Evolutionary conservation across 1,140 invertebrate genomes (phyloP).

Genomic region (Choristoneura fumiferana): DNA sequence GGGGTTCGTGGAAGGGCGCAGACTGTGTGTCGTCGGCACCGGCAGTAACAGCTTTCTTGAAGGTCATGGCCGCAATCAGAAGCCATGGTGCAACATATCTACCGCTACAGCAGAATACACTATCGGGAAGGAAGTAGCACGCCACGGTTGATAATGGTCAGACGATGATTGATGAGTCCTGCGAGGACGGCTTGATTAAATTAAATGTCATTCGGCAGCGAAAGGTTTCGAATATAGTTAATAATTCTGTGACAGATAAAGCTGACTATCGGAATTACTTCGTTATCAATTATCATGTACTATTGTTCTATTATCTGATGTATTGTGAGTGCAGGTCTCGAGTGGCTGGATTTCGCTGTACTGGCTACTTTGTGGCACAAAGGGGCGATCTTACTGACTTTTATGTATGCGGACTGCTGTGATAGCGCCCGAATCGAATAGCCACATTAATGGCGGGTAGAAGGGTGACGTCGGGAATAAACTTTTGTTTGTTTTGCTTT

Average conservation of each 20-base stretch:
- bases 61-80: constrained; percentile 9
- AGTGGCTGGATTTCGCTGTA: no score
- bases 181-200: constrained; percentile 10
- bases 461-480: no score
- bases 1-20: constrained; percentile 5
- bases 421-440: no score
- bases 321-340: no score
- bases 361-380: no score
- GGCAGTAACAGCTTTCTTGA: constrained; percentile 8
- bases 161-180: constrained; percentile 13
- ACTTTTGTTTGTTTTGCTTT: no score
- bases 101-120: constrained; percentile 11
- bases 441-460: no score
- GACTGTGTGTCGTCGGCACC: constrained; percentile 8
- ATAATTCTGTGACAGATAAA: background rate
- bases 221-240: constrained; percentile 8
- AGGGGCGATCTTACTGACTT: no score
- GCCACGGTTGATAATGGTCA: constrained; percentile 11
- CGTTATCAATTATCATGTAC: no score
- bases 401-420: no score
- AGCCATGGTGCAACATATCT: constrained; percentile 2
- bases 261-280: no score
- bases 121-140: background rate
- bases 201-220: constrained; percentile 11
- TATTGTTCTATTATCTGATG: no score